Percentiles rank a stretch among this genome's conserved stretches.
Conservation (phyloP, 1,140 invertebrate genomes). For the Onthophagus taurus region DNA sequence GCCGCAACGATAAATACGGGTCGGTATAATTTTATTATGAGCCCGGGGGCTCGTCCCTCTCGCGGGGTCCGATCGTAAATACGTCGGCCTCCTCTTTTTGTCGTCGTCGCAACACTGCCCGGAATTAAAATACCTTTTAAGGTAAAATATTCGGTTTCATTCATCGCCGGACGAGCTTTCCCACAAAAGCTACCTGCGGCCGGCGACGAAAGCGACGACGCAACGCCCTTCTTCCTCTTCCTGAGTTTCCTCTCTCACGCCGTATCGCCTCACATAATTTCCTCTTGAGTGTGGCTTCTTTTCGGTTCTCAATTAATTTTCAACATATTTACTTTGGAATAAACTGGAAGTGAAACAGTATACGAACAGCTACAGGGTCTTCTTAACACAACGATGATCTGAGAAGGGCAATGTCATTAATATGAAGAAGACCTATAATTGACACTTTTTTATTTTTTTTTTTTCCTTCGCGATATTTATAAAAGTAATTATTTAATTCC, state of each 20-base stretch:
- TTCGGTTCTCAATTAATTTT: background rate
- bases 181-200: conserved; percentile 4
- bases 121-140: conserved; percentile 18
- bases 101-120: conserved; percentile 7
- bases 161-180: conserved; percentile 11
- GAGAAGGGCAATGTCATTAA: too few species aligned
- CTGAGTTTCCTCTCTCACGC: conserved; percentile 12
- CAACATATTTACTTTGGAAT: too few species aligned
- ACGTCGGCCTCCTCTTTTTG: conserved; percentile 15
- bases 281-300: conserved; percentile 12
- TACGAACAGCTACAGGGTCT: too few species aligned
- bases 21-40: conserved; percentile 14
- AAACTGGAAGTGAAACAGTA: too few species aligned
- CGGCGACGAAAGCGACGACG: background rate
- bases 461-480: too few species aligned
- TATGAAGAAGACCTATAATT: too few species aligned
- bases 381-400: too few species aligned
- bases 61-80: conserved; percentile 12
- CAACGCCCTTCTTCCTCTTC: background rate
- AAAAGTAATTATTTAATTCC: too few species aligned
- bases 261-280: conserved; percentile 13
- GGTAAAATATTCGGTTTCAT: conserved; percentile 17
- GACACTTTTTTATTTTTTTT: too few species aligned
- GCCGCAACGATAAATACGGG: conserved; percentile 10
- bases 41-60: conserved; percentile 3